phyloP scores from a whole-genome alignment of 2,797 vertebrate genomes.

The Oreortyx pictus region DNA sequence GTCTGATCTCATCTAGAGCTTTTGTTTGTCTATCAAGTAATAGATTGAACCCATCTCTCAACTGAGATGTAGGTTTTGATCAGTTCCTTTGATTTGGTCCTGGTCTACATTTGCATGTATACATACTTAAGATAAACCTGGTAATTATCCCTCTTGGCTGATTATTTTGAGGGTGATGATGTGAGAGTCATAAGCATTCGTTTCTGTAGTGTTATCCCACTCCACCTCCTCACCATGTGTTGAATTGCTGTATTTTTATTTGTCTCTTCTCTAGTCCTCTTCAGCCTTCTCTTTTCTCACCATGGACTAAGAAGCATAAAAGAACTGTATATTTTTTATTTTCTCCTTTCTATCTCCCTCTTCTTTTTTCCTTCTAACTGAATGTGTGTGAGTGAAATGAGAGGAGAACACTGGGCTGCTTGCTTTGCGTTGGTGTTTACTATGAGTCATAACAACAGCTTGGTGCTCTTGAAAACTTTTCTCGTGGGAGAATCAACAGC shows the following conservation, averaged over 20 bases:
- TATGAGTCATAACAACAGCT: slow-evolving; percentile 77
- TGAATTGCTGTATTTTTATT: slow-evolving; percentile 78
- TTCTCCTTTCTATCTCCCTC: neutral
- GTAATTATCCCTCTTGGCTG: slow-evolving; percentile 73
- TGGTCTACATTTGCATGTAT: neutral
- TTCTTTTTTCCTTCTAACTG: neutral
- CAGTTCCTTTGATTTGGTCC: slow-evolving; percentile 62
- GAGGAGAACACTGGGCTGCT: slow-evolving; percentile 64
- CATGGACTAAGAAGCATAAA: slow-evolving; percentile 52
- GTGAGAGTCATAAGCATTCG: slow-evolving; percentile 79
- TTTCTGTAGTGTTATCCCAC: slow-evolving; percentile 80
- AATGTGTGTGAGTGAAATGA: slow-evolving; percentile 72
- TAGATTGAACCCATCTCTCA: neutral
- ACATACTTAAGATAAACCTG: slow-evolving; percentile 72
- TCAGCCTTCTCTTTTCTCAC: slow-evolving; percentile 73
- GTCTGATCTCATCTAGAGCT: neutral
- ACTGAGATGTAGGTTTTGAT: slow-evolving; percentile 17
- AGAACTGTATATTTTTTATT: slow-evolving; percentile 68
- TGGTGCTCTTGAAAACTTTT: slow-evolving; percentile 68
- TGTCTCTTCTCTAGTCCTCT: slow-evolving; percentile 77
- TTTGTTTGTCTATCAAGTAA: slow-evolving; percentile 13
- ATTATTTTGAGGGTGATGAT: slow-evolving; percentile 78
- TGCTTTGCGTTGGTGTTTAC: slow-evolving; percentile 74
- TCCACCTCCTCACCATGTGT: slow-evolving; percentile 83
- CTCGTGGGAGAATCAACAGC: slow-evolving; percentile 70